Conservation (phyloP, 37 sponge, comb jelly and placozoan genomes). For the Tethya wilhelma region DNA sequence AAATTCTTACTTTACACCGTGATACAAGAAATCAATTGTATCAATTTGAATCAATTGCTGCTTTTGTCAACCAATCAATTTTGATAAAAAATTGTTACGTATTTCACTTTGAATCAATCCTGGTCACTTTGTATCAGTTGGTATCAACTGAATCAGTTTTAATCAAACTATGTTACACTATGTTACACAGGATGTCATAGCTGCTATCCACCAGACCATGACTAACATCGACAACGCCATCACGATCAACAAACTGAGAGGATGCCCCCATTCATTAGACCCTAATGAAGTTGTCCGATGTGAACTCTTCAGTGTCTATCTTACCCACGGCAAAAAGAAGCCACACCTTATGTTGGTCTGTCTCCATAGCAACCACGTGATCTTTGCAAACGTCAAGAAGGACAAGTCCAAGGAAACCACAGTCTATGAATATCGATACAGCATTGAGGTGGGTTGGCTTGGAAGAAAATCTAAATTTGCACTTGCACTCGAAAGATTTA, state of each 20-base stretch:
- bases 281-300: constrained; percentile 19
- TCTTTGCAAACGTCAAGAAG: constrained; percentile 7
- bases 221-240: constrained; percentile 20
- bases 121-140: too few species aligned
- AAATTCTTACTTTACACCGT: too few species aligned
- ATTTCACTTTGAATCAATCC: too few species aligned
- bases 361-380: constrained; percentile 21
- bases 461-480: too few species aligned
- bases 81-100: too few species aligned
- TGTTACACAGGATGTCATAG: constrained; percentile 33
- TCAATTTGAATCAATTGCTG: too few species aligned
- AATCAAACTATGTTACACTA: too few species aligned
- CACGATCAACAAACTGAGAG: constrained; percentile 5
- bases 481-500: too few species aligned
- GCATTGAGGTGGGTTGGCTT: too few species aligned
- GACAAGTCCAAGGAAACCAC: background rate
- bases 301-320: constrained; percentile 48
- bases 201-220: constrained; percentile 1
- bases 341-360: constrained; percentile 8
- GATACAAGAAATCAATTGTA: too few species aligned
- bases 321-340: constrained; percentile 18
- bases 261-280: constrained; percentile 9
- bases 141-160: too few species aligned
- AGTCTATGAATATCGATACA: background rate
- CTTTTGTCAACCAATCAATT: too few species aligned